These are phyloP conservation scores for Meda fulgida DNA, from an alignment of 2,797 vertebrate genomes.

Conservation along the genomic window DNA sequence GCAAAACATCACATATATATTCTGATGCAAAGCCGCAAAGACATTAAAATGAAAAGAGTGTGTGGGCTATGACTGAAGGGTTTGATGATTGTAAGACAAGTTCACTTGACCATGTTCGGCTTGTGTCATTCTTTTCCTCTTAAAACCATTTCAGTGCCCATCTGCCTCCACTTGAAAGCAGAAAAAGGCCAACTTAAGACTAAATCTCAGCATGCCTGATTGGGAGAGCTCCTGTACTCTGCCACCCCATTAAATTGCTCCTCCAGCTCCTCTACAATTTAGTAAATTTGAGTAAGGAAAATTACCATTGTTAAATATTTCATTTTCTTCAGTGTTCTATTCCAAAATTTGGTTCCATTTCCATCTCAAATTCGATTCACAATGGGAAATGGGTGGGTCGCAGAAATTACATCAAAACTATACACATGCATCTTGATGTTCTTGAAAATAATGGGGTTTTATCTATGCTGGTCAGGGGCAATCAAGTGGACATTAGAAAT, in stretches of 20 bases:
- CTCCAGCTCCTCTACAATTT: conserved; percentile 66
- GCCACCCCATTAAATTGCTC: conserved; percentile 61
- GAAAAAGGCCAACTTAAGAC: conserved; percentile 59
- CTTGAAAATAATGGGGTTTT: conserved; percentile 54
- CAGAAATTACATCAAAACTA: conserved; percentile 58
- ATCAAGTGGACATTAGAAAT: conserved; percentile 42
- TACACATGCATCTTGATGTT: conserved; percentile 51
- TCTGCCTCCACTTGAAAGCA: conserved; percentile 54
- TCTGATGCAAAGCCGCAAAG: conserved; percentile 5
- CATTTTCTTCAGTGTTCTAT: conserved; percentile 64
- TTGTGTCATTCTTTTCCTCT: conserved; percentile 51
- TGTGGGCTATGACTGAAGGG: conserved; percentile 16
- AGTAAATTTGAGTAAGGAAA: conserved; percentile 62
- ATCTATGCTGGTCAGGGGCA: conserved; percentile 42
- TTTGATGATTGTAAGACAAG: conserved; percentile 43
- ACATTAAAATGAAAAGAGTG: conserved; percentile 2
- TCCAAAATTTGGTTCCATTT: conserved; percentile 66
- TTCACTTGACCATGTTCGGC: conserved; percentile 46
- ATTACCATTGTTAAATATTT: conserved; percentile 67
- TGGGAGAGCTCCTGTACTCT: conserved; percentile 53
- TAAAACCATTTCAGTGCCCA: conserved; percentile 40
- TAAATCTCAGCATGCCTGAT: conserved; percentile 56
- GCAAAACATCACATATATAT: not conserved
- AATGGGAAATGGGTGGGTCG: conserved; percentile 55
- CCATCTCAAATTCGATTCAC: conserved; percentile 66